phyloP scores from a whole-genome alignment of 2,888 invertebrate species.

The Sclerodermus sp. region DNA sequence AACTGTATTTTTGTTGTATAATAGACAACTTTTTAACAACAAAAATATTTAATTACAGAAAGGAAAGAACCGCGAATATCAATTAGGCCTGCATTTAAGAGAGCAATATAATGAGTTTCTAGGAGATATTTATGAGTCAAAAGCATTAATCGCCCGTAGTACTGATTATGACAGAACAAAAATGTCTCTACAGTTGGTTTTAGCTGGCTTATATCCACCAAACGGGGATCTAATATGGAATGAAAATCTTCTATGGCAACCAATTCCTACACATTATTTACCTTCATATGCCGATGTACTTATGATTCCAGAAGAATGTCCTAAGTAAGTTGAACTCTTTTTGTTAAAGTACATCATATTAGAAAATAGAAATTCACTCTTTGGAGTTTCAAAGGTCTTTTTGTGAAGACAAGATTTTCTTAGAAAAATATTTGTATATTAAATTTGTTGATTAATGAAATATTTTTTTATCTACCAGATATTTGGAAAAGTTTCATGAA shows the following conservation, averaged over 20 bases:
- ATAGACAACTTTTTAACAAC: not conserved
- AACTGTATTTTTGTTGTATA: too few species aligned
- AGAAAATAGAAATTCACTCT: not conserved
- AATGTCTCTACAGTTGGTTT: slow-evolving; percentile 69
- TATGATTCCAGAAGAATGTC: slow-evolving; percentile 11
- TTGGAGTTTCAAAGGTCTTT: too few species aligned
- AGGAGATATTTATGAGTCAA: slow-evolving; percentile 57
- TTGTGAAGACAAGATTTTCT: too few species aligned
- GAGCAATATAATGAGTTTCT: slow-evolving; percentile 58
- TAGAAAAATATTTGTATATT: too few species aligned
- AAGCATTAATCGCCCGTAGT: slow-evolving; percentile 57
- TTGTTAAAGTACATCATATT: not conserved
- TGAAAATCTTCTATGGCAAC: slow-evolving; percentile 66
- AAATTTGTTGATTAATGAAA: too few species aligned
- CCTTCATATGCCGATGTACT: slow-evolving; percentile 5
- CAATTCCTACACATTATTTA: slow-evolving; percentile 53
- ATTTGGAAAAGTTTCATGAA: slow-evolving; percentile 11
- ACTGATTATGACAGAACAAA: slow-evolving; percentile 74
- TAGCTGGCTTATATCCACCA: slow-evolving; percentile 70
- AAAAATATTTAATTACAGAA: slow-evolving; percentile 46
- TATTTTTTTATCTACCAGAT: too few species aligned
- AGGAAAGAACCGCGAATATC: slow-evolving; percentile 61
- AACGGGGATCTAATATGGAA: slow-evolving; percentile 62
- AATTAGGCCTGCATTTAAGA: slow-evolving; percentile 59
- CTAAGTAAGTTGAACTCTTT: slow-evolving; percentile 9